Evolutionary conservation across 2,797 vertebrate genomes (phyloP), one percentile per base, ranked within the genome.

Genomic region (Poeciliopsis presidionis): DNA sequence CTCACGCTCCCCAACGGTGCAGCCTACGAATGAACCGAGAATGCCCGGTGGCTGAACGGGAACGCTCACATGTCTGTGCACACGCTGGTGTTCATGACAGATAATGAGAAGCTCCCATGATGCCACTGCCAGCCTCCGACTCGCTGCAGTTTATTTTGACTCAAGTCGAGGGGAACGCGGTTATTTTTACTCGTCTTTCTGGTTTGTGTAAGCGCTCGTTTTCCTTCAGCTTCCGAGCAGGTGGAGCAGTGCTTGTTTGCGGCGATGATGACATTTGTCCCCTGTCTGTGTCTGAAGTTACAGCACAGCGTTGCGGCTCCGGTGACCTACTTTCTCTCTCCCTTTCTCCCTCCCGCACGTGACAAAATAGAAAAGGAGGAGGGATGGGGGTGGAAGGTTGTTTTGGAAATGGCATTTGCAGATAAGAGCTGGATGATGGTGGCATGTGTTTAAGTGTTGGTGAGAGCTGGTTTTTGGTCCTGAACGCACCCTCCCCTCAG

Each of bases 271-370:
- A 89, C 92, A 90, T 91, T 89, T 86, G 87, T 90, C 83, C 81
- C 75, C 87, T 72, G 78, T 90, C 91, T 90, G 90, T 89, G 81
- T 90, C 80, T 75, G 89, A 92, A 89, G 87, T 90, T 91, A 86
- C 87, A 86, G 89, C 90, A 87, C 88, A 90, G 80, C 74, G 86
- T 82, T 85, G 81, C 81, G 72, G 88, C 22, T 78, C 74, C 45
- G 80, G 78, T 94, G 95, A 95, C 95, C 95, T 93, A 94, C 90
- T 95, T 96, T 94, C 88, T 82, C 65, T 94, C 67, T 85, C 85
- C 75, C 82, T 78, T 59, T 78, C 73, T 84, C 81, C 59, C 79
- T 53, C 89, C 45, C 59, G 83, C 92, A 93, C 85, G 89, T 95
- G 92, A 94, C 86, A 67, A 74, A 84, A 55, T 28, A 20, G 81